Evolutionary conservation across 37 sponge, comb jelly and placozoan species (phyloP), one percentile per base, ranked within the genome.

Genomic region (Beroe ovata): DNA sequence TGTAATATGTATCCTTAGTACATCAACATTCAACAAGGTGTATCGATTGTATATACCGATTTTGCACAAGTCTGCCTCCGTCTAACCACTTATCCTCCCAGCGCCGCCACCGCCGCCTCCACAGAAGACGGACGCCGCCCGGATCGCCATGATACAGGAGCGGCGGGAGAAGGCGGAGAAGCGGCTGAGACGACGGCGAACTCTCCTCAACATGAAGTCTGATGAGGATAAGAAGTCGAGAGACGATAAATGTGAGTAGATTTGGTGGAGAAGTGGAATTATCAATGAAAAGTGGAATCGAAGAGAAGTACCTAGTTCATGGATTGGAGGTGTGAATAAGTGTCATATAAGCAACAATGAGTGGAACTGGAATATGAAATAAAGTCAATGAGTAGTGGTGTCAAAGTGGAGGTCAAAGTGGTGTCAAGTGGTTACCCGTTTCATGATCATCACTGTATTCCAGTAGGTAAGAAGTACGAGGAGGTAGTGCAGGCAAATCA

Each of bases 81-180:
- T n/a, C n/a, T n/a, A n/a, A n/a, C n/a, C n/a, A n/a, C n/a, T n/a
- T n/a, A n/a, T n/a, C n/a, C n/a, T n/a, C n/a, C n/a, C n/a, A n/a
- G n/a, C n/a, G n/a, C n/a, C n/a, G n/a, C n/a, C 84, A 4, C 84
- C 84, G 11, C 84, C 84, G 33, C 84, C 84, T 0, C 84, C 84
- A 25, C 84, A 77, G 33, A 77, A 77, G 54, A 77, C 42, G 54
- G 54, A 77, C 84, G 54, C 42, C 22, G 84, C 42, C 47, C 84
- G 84, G 54, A 77, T 77, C n/a, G 84, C 84, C 11, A 77, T 42
- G 84, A 77, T 77, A 20, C 84, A 77, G 28, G 84, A 77, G 54
- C 26, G 84, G 84, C 21, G 84, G 29, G 84, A 77, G 38, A 39
- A 42, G 54, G 84, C 84, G n/a, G 84, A 77, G 54, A 77, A 77